A percentile compares a stretch with the other conserved stretches of the same genome.
Conservation (phyloP, 2,888 invertebrate genomes). For the Atherix ibis region DNA sequence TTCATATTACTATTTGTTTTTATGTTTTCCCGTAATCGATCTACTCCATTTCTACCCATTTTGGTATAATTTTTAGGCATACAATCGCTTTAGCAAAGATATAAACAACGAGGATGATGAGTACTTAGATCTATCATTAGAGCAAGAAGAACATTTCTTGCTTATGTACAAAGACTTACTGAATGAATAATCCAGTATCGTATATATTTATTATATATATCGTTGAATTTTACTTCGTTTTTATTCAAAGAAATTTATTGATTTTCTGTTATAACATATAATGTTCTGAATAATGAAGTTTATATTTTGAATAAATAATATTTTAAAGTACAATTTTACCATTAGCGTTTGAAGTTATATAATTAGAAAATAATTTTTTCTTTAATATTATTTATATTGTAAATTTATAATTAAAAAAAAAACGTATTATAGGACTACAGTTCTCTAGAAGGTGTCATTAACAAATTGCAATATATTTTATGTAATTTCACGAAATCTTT, state of each 20-base stretch:
- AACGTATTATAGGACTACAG: too few relatives aligned
- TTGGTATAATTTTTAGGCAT: too few relatives aligned
- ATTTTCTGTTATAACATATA: not conserved
- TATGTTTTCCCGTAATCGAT: conserved; percentile 11
- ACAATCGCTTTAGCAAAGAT: conserved; percentile 42
- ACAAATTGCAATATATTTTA: too few relatives aligned
- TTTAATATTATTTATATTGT: not conserved
- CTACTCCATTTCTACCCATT: too few relatives aligned
- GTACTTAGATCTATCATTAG: conserved; percentile 52
- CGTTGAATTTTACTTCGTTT: too few relatives aligned
- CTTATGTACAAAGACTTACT: conserved; percentile 48
- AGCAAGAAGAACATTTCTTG: conserved; percentile 52
- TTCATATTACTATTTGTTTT: not conserved
- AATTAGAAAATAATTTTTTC: not conserved
- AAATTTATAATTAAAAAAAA: not conserved
- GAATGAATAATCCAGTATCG: conserved; percentile 17
- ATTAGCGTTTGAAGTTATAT: not conserved
- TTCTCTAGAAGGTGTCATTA: too few relatives aligned
- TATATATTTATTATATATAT: not conserved
- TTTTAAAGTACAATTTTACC: not conserved
- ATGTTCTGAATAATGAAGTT: not conserved
- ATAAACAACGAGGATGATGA: conserved; percentile 46
- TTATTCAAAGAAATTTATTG: too few relatives aligned
- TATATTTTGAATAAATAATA: too few relatives aligned
- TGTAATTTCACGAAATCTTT: too few relatives aligned